Base-by-base conservation (phyloP, 2,113 vertebrate genomes). In the Aegotheles bennettii region DNA sequence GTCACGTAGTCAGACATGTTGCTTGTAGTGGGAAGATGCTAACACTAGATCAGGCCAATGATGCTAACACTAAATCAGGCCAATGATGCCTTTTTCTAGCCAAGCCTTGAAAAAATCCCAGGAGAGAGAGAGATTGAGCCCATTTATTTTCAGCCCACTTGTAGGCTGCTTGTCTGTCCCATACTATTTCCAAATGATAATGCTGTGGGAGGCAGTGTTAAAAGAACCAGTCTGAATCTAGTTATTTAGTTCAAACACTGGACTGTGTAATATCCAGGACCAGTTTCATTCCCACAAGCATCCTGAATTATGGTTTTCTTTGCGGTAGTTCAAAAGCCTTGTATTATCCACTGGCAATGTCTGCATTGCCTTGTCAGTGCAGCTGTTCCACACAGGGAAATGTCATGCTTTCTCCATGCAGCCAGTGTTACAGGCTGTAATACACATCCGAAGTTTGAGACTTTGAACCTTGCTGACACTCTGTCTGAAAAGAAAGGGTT, bases 111-210 rank as follows among this genome's bases (percentile, higher is more conserved):
- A 87, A 84, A 54, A 21, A 13, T 78, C 19, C 23, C 33, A 14
- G 9, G 56, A 67, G 13, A 0, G 1, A 0, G 1, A 47, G 33
- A 60, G 20, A 20, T n/a, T 64, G 38, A 69, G 11, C 18, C 19
- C 26, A 21, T 8, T 69, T 68, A 64, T 26, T 88, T 87, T 88
- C 67, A 59, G 7, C 36, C 24, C 2, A 6, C 25, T 80, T 57
- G 31, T 1, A 56, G 31, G 21, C 67, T 88, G 18, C 61, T 83
- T 43, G 14, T 56, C n/a, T 70, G 19, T 78, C 59, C 63, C 2
- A 1, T 53, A 33, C 42, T 85, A 14, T 82, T 93, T 87, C 53
- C 28, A 76, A 75, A 36, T 51, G 5, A 23, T 56, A 48, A 28
- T 56, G 36, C 43, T 85, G 7, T 60, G 35, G 51, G 42, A 69